Base-by-base conservation (phyloP, 64 coral and sea anemone species). In the Dendronephthya gigantea region DNA sequence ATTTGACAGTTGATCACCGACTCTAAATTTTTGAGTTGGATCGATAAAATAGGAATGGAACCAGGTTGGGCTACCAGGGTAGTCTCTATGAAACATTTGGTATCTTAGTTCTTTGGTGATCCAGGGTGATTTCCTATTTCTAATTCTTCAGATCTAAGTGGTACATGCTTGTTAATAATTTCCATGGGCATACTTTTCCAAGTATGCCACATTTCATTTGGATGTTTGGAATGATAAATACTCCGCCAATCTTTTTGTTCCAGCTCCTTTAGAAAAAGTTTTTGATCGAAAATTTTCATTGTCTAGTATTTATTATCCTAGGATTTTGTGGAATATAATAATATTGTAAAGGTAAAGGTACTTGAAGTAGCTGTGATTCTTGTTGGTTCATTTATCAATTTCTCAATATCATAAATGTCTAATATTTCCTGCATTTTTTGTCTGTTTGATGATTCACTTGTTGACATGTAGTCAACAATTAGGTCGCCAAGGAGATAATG, bases 51-150 rank as follows among this genome's bases (percentile, higher is more conserved):
- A n/a, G n/a, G n/a, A n/a, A n/a, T n/a, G n/a, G n/a, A n/a, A n/a
- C n/a, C n/a, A n/a, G n/a, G n/a, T n/a, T n/a, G n/a, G n/a, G n/a
- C n/a, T n/a, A n/a, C n/a, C n/a, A n/a, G n/a, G n/a, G 58, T 66
- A 66, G 58, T 66, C 58, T 66, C 58, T n/a, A 15, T 22, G 6
- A 30, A 66, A 66, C 22, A 66, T 66, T 17, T 15, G 58, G 22
- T 66, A 15, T 30, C 58, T 66, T 66, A 66, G 22, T 3, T 66
- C 58, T 7, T 66, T 66, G 2, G 58, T 83, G 19, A 88, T 88
- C 48, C 87, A 88, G 58, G 75, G 87, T 16, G 87, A 88, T 83
- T 88, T 88, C 51, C 75, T 88, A 36, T 88, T 85, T 85, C 49
- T 85, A 51, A 85, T 49, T 85, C 49, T 28, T 59, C 85, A 13